Base-by-base conservation (phyloP, 2,113 vertebrate species). In the Elephas maximus region DNA sequence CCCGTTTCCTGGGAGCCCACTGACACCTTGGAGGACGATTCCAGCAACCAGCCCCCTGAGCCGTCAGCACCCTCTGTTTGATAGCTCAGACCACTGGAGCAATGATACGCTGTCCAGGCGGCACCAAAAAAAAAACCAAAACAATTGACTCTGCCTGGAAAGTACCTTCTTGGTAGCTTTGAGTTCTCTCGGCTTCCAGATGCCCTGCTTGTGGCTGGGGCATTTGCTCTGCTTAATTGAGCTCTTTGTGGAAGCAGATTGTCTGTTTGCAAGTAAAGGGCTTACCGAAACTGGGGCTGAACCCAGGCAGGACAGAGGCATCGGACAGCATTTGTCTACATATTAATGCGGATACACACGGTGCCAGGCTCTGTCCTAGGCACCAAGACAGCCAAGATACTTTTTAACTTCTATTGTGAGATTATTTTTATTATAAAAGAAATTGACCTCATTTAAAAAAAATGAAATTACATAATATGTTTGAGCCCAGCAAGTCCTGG, bases 51-150 rank as follows among this genome's bases (percentile, higher is more conserved):
- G 57, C 18, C 24, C 60, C 82, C 9, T 26, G 30, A 23, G 77
- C 45, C n/a, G 45, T 14, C 28, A 3, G 57, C 0, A 0, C 3
- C 57, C n/a, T n/a, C n/a, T 26, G 1, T 33, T 33, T 20, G 65
- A 63, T 11, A 8, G n/a, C 51, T 5, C 14, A 60, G 65, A 45
- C 18, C 26, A 37, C n/a, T 17, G 33, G 20, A n/a, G 48, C 9
- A 18, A 12, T 12, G 12, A 10, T 60, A 28, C 28, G 51, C 28
- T 45, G 15, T 17, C 45, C 76, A 24, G 4, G 28, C 2, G 5
- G 17, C 10, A 6, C 48, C 10, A 63, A 44, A 24, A 60, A 60
- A 28, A n/a, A 71, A 71, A 62, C 60, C 67, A 23, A 69, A 62
- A 63, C 79, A 84, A 21, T 21, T 12, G 74, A 44, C 44, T 26